Base-by-base conservation (phyloP, 2,797 vertebrate genomes). In the Odontamblyopus rebecca region DNA sequence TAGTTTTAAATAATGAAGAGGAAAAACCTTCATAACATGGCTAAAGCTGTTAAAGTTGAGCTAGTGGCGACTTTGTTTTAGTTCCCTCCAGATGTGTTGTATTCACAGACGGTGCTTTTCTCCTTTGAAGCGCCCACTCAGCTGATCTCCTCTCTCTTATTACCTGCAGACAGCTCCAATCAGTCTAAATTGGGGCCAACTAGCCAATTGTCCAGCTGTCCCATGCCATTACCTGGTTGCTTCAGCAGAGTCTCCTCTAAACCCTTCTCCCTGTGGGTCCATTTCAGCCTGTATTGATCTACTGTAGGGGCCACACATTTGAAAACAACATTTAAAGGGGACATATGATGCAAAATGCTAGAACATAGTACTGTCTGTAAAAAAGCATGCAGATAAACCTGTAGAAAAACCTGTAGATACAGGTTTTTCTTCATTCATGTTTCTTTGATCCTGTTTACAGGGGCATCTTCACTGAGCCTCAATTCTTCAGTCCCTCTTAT, bases 141-240 rank as follows among this genome's bases (percentile, higher is more conserved):
- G 63, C 63, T 66, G 64, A 66, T 66, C 26, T 26, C 23, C 13
- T 50, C 41, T 51, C 44, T 51, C 44, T 50, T 66, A 66, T 50
- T 44, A 66, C 64, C 64, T 35, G 15, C 44, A 51, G 64, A 66
- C 64, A 66, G 64, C 23, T 29, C 64, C 64, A 51, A 66, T 66
- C 64, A 51, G 64, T 66, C 64, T 66, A 66, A 66, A 66, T 66
- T 66, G 64, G 44, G 64, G 64, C 64, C 63, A 66, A 66, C 64
- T 66, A 66, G 41, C 64, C 64, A 66, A 66, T 66, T 66, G 64
- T 66, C 44, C 64, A 66, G 41, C 64, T 30, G 64, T 66, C 64
- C 64, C 26, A 2, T 6, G 26, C 23, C 64, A 66, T 66, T 50
- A 66, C 64, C 64, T 66, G 41, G 23, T 66, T 66, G 13, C 63